A percentile compares a stretch with the other conserved stretches of the same genome.
phyloP scores from a whole-genome alignment of 2,113 vertebrate genomes.

The Myocastor coypus region DNA sequence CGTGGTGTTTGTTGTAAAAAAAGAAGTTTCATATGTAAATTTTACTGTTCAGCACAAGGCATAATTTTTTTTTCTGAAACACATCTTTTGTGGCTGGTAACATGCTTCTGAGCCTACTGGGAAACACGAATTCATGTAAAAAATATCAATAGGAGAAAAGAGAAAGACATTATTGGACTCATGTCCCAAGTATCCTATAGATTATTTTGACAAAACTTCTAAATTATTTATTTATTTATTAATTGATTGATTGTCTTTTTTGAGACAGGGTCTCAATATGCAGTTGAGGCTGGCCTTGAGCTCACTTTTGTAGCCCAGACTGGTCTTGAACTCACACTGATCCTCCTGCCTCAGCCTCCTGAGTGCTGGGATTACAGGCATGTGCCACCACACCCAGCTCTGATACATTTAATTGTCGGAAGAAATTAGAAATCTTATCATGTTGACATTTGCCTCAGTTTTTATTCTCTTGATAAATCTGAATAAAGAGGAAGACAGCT shows the following conservation, averaged over 20 bases:
- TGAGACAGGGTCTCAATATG: no score
- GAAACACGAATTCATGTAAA: neutral
- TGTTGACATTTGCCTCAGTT: slow-evolving; percentile 14
- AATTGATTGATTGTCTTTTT: no score
- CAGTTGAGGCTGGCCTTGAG: no score
- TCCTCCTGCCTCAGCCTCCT: no score
- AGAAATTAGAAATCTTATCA: neutral
- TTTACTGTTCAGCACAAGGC: slow-evolving; percentile 26
- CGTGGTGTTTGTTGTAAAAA: slow-evolving; percentile 23
- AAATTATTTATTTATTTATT: no score
- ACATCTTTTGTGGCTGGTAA: neutral
- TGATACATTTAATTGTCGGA: neutral
- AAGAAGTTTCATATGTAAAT: neutral
- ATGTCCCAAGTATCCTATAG: neutral
- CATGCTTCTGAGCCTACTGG: neutral
- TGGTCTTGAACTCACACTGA: no score
- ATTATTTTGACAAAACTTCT: neutral
- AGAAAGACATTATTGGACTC: neutral
- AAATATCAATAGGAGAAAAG: neutral
- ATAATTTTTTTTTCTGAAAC: neutral
- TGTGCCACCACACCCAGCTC: no score
- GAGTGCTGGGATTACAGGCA: no score
- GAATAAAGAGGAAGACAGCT: neutral
- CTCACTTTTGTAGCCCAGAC: no score
- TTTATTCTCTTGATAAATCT: slow-evolving; percentile 24